These are phyloP conservation scores for Nemopilema nomurai DNA, from an alignment of 30 jellyfish, hydroid and myxozoan genomes.

Conservation along the genomic window DNA sequence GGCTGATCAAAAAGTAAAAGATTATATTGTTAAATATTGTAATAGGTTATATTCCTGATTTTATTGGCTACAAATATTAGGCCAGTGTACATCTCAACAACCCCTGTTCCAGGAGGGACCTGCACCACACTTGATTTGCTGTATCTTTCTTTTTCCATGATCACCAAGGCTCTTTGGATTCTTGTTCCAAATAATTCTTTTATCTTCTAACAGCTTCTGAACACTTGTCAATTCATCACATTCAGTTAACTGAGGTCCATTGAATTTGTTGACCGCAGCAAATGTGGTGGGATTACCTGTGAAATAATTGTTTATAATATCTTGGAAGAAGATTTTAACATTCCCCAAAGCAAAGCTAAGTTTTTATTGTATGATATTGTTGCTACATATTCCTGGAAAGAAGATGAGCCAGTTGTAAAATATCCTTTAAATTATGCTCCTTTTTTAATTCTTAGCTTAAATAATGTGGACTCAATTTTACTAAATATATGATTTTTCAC, in stretches of 20 bases:
- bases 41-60: not conserved
- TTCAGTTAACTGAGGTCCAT: slow-evolving; percentile 31
- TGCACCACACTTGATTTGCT: slow-evolving; percentile 38
- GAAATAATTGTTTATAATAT: not conserved
- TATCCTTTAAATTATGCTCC: not conserved
- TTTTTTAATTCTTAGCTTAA: no score
- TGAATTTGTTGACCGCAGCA: slow-evolving; percentile 22
- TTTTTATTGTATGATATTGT: no score
- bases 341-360: not conserved
- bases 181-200: slow-evolving; percentile 18
- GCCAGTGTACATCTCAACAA: not conserved
- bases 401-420: not conserved
- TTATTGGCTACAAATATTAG: not conserved
- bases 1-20: no score
- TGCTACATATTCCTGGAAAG: not conserved
- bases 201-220: not conserved
- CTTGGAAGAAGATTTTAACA: not conserved
- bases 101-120: slow-evolving; percentile 48
- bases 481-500: no score
- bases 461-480: no score
- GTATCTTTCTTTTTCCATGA: slow-evolving; percentile 39
- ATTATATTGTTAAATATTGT: no score
- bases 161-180: slow-evolving; percentile 29
- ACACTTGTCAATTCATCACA: slow-evolving; percentile 11
- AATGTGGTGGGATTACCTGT: slow-evolving; percentile 29